These are phyloP conservation scores for Linepithema humile DNA, from an alignment of 1,140 invertebrate species.

Conservation along the genomic window DNA sequence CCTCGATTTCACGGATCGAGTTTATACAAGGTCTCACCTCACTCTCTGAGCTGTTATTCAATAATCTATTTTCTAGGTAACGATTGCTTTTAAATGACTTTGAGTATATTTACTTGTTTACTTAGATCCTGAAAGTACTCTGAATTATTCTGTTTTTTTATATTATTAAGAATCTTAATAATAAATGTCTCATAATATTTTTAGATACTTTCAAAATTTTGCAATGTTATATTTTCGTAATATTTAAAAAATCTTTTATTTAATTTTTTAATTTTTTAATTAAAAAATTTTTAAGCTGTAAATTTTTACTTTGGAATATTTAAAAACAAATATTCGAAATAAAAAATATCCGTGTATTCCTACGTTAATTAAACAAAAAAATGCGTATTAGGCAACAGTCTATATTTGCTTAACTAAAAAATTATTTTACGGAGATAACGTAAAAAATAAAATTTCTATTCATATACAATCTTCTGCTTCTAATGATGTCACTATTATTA, in stretches of 20 bases:
- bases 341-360: neutral
- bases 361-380: neutral
- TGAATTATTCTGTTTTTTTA: neutral
- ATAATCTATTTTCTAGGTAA: slow-evolving; percentile 2
- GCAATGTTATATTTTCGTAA: neutral
- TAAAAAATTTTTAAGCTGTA: neutral
- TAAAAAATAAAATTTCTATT: neutral
- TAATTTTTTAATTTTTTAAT: neutral
- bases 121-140: neutral
- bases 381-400: neutral
- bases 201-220: neutral
- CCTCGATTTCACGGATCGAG: slow-evolving; percentile 24
- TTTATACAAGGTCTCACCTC: neutral
- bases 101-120: neutral
- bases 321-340: neutral
- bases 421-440: neutral
- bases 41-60: neutral
- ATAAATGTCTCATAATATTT: neutral
- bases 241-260: neutral
- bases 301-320: neutral
- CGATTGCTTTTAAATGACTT: neutral
- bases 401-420: neutral
- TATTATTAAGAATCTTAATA: neutral
- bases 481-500: neutral
- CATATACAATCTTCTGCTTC: neutral